Conservation (phyloP, 2,113 vertebrate species). For the Phaetusa simplex region DNA sequence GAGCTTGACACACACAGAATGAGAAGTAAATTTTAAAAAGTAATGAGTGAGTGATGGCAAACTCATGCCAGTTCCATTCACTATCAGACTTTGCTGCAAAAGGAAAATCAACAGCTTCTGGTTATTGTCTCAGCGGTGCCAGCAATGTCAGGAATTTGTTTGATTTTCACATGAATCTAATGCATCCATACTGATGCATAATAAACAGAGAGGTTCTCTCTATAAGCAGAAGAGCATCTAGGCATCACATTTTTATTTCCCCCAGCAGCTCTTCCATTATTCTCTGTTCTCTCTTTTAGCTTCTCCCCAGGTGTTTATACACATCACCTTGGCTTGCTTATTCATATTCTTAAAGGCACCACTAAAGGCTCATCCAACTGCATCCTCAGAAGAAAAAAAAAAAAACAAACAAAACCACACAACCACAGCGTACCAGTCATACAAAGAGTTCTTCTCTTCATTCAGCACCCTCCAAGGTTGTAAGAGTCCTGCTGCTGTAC, state of each 20-base stretch:
- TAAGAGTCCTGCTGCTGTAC: not conserved
- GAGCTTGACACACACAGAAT: not conserved
- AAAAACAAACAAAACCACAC: too few species aligned
- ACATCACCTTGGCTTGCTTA: not conserved
- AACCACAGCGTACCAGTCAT: not conserved
- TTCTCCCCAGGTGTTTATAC: not conserved
- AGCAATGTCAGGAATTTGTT: not conserved
- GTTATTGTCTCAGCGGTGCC: not conserved
- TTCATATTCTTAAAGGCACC: not conserved
- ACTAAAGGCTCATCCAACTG: not conserved
- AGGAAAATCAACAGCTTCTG: not conserved
- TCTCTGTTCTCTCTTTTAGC: not conserved
- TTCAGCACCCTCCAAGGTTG: not conserved
- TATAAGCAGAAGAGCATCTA: not conserved
- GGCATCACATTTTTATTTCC: not conserved
- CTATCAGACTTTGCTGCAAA: not conserved
- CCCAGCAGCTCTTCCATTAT: not conserved
- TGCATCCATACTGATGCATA: not conserved
- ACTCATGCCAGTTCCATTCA: not conserved
- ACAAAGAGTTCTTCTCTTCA: not conserved
- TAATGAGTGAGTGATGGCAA: not conserved
- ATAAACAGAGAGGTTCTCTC: not conserved
- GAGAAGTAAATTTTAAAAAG: conserved; percentile 33
- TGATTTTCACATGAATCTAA: not conserved
- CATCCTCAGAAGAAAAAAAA: not conserved